Evolutionary conservation across 2,888 invertebrate genomes (phyloP), one percentile per base, ranked within the genome.

Genomic region (Listrodromus nycthemerus): DNA sequence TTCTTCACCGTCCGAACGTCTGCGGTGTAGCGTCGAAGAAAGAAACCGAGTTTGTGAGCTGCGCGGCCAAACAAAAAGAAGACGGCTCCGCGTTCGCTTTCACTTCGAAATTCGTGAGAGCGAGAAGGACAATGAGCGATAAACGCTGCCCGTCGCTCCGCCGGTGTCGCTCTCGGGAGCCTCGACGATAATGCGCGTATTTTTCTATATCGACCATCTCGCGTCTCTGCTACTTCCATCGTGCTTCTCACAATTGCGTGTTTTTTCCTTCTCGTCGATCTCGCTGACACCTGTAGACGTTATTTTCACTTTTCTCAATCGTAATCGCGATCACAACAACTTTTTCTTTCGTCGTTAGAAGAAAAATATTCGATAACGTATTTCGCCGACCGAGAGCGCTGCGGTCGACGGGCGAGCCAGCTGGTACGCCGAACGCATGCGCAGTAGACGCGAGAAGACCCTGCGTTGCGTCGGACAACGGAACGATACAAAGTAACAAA

Each of bases 51-150:
- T 78, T 77, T 77, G 74, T 74, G 73, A 58, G 65, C 33, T 48
- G 45, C 21, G 16, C 48, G 41, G 45, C 1, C 1, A 61, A 67
- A 48, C 19, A 24, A 55, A 67, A 58, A 58, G 52, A 55, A 63
- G 61, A 67, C 63, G 45, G 63, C 58, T 69, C 74, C 69, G 69
- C 73, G 48, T 80, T 83, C 80, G 77, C 77, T 80, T 80, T 77
- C 80, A 77, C 83, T 83, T 33, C 48, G 69, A 83, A 83, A 80
- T 83, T 80, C 73, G 37, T 67, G 73, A 67, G 73, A 69, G 69
- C 45, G 27, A 50, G 83, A 77, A 69, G 80, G 77, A 84, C 83
- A 84, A 84, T 80, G 78, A 58, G 80, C 73, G 77, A 84, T 84
- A 84, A 84, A 80, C 74, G 73, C 74, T 65, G 55, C 65, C 67